Evolutionary conservation across 2,113 vertebrate genomes (phyloP), one percentile per base, ranked within the genome.

Genomic region (Etia nguti): DNA sequence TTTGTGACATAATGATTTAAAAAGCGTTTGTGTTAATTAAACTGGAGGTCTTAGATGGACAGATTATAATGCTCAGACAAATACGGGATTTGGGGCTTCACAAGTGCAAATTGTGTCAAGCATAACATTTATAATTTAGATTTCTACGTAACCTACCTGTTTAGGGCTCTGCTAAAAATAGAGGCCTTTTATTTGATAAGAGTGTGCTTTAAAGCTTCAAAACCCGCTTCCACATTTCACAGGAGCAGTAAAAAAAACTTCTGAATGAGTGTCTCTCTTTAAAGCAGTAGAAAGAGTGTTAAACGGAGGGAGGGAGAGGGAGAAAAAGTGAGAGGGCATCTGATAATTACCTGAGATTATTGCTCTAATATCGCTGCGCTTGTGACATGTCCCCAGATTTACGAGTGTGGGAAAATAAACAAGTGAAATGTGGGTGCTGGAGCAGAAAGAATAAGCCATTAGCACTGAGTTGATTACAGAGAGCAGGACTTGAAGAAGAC

Each of bases 371-470:
- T 98, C 98, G 96, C 97, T 96, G 97, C 96, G 97, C 97, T 97
- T 97, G 95, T 97, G 98, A 98, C 98, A 97, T 96, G 96, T 94
- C 96, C 95, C 96, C 97, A 98, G 97, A 99, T 99, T 99, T 99
- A 98, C 97, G 97, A 98, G 97, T 97, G 96, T 97, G 96, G 96
- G 96, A 98, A 99, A 99, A 98, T 98, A 99, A 99, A 99, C 98
- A 98, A 98, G 98, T 98, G 98, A 98, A 99, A 98, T 98, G 98
- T 97, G 98, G 97, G 97, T 98, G 98, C 97, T 98, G 98, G 97
- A 99, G 98, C 99, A 99, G 98, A 99, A 99, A 99, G 97, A 99
- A 98, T 98, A 99, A 98, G 97, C 98, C 97, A 98, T 99, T 99
- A 98, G 95, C 97, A 97, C 96, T 97, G 97, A 97, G 97, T 99